Evolutionary conservation across 64 coral and sea anemone species (phyloP), one percentile per base, ranked within the genome.

Genomic region (Trachythela sp.): DNA sequence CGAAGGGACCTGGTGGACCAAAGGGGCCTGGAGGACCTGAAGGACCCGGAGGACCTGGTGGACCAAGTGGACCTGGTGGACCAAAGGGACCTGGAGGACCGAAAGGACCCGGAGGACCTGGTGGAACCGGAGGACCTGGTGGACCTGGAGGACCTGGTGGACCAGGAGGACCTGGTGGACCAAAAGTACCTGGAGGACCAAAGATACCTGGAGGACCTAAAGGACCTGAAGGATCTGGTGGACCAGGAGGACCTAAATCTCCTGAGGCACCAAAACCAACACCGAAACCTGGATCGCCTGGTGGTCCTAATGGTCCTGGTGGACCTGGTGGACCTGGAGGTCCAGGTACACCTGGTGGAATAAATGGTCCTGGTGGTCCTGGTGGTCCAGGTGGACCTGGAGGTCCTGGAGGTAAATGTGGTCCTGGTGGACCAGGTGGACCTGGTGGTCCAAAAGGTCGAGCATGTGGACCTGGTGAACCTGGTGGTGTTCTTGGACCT

Each of bases 191-290:
- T 1, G 56, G 20, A 24, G 20, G 20, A n/a, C 56, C 56, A 24
- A 18, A 18, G 20, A 18, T 8, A 64, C 56, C 56, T 64, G 92
- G 92, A 18, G 92, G 92, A 17, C 92, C 95, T 15, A 92, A 92
- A 2, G 94, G 92, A n/a, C 94, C 94, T 18, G 94, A 86, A 52
- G 94, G 94, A 18, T 92, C 94, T 31, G 92, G 94, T 35, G 92
- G 94, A 41, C 94, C 94, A 1, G 92, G 89, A 54, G 94, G 94
- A n/a, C 94, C 91, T 4, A 89, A 89, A 14, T 91, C 92, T 1
- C 94, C 89, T 20, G 94, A 89, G 2, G 94, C 92, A 39, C 92
- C 94, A 32, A 85, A 52, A 2, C 59, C 85, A 35, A 77, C 87
- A 50, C 77, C 77, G 50, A 86, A 86, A 60, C 86, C 90, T 20